Percentiles rank a stretch among this genome's conserved stretches.
These are phyloP conservation scores for Caenorhabditis briggsae DNA, from an alignment of 1,140 invertebrate species.

Conservation along the genomic window DNA sequence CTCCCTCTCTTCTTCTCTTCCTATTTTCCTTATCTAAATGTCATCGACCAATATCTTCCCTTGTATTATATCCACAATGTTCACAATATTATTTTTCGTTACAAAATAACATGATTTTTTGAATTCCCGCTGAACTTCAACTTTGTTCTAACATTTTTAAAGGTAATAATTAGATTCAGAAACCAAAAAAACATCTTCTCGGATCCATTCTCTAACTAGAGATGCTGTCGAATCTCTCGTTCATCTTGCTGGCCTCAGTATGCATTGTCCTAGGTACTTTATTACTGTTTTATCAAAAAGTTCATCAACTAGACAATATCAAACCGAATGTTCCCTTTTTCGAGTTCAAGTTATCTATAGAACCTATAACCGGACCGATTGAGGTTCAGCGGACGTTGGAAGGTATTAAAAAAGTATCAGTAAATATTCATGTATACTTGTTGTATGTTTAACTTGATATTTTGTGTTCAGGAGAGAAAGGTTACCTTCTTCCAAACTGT, in stretches of 20 bases:
- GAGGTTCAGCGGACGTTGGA: neutral
- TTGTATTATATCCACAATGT: neutral
- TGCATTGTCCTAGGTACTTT: slow-evolving; percentile 36
- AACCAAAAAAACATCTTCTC: neutral
- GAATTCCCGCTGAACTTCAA: neutral
- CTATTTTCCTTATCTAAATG: slow-evolving; percentile 26
- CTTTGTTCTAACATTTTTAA: neutral
- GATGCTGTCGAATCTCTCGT: neutral
- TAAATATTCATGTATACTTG: neutral
- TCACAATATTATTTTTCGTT: slow-evolving; percentile 2
- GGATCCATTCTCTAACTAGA: neutral
- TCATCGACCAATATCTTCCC: slow-evolving; percentile 24
- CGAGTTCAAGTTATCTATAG: neutral
- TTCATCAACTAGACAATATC: neutral
- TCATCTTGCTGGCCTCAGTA: neutral
- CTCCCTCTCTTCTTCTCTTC: neutral
- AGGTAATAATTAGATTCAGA: slow-evolving; percentile 30
- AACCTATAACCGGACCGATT: neutral
- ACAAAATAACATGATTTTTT: neutral
- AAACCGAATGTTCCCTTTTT: neutral
- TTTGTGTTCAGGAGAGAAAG: slow-evolving; percentile 22
- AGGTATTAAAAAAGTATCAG: neutral
- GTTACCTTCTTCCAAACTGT: neutral
- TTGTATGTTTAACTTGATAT: neutral
- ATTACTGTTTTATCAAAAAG: neutral